Base-by-base conservation (phyloP, 2,113 vertebrate species). In the Tragelaphus strepsiceros region DNA sequence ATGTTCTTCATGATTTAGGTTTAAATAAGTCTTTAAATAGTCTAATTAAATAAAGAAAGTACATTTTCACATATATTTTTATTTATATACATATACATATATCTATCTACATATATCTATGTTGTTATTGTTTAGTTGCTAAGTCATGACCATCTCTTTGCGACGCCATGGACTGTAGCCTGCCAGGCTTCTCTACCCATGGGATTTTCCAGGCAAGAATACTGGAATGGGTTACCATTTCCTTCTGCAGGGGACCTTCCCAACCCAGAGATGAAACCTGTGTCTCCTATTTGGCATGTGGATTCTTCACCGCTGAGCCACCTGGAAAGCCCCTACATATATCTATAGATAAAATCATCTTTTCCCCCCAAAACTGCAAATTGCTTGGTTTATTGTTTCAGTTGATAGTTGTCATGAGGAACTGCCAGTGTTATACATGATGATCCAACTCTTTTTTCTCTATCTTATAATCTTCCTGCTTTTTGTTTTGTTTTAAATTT, bases 11-110 rank as follows among this genome's bases (percentile, higher is more conserved):
- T 49, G n/a, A 97, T 77, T 97, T 94, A 59, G n/a, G 14, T 96
- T 96, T 87, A 90, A 97, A 94, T 3, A 84, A 78, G 12, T 92
- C 67, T 91, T 91, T 53, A 94, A 58, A 91, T 61, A 59, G 26
- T 62, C 49, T 94, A 32, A 80, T 67, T 62, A 51, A 78, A 86
- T n/a, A 77, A 61, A 54, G 62, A 74, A 96, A 87, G 35, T 62
- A 54, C 9, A 61, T 87, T 82, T 26, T 56, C 88, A 59, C 6
- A 12, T 32, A 32, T 19, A 59, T 71, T 35, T 46, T 84, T 43
- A 80, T 88, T 58, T 82, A 32, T 43, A 14, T 43, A 32, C 49
- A 7, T 80, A 30, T 7, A 39, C 22, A 71, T 19, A 21, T 30
- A n/a, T 67, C 21, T 92, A 56, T 56, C 15, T 71, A 77, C 61